A percentile compares a stretch with the other conserved stretches of the same genome.
Conservation (phyloP, 1,140 invertebrate genomes). For the Eriosoma lanigerum region DNA sequence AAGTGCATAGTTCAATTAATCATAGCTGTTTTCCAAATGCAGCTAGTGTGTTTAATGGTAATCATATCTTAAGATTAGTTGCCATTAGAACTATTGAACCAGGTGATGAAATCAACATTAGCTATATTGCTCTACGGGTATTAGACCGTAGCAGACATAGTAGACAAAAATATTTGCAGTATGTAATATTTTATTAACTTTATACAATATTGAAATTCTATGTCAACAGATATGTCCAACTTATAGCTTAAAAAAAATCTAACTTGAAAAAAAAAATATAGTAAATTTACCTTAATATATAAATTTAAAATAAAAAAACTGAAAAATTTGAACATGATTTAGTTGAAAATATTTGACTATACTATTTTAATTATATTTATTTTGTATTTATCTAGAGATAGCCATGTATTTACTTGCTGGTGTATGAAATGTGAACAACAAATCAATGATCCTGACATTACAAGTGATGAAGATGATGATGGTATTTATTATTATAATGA, state of each 20-base stretch:
- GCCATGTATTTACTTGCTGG: constrained; percentile 83
- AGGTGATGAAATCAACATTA: constrained; percentile 88
- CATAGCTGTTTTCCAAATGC: constrained; percentile 92
- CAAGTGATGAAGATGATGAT: constrained; percentile 75
- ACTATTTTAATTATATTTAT: too few relatives aligned
- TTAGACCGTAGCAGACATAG: constrained; percentile 79
- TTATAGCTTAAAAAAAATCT: too few relatives aligned
- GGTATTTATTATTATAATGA: too few relatives aligned
- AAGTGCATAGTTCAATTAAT: constrained; percentile 82
- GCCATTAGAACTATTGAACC: constrained; percentile 74
- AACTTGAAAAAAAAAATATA: too few relatives aligned
- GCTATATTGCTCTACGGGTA: constrained; percentile 85
- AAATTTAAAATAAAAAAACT: too few relatives aligned
- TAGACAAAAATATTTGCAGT: constrained; percentile 74
- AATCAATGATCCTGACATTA: constrained; percentile 75
- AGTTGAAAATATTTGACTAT: too few relatives aligned
- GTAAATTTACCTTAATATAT: too few relatives aligned
- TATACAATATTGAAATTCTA: too few relatives aligned
- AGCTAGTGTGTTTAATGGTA: constrained; percentile 79
- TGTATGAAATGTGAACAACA: constrained; percentile 79
- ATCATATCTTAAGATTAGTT: constrained; percentile 77
- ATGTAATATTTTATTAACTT: background rate
- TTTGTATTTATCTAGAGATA: constrained; percentile 65
- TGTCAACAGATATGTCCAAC: too few relatives aligned
- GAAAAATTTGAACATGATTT: too few relatives aligned